Conservation (phyloP, 2,888 invertebrate species). For the Platycheirus rosarum region DNA sequence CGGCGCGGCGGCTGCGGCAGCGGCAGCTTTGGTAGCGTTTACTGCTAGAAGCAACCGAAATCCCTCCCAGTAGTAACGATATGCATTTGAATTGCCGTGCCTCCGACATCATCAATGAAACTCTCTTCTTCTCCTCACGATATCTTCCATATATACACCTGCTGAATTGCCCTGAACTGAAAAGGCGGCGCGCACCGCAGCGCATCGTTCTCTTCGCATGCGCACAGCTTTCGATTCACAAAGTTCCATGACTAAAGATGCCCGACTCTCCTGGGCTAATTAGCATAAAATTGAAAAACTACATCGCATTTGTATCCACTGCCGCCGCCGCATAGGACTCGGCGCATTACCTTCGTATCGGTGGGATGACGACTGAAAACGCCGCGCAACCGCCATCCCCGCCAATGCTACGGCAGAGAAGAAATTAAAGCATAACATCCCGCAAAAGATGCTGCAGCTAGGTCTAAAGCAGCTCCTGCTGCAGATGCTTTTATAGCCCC, state of each 20-base stretch:
- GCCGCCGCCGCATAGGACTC: conserved; percentile 35
- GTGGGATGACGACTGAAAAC: no score
- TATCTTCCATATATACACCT: conserved; percentile 52
- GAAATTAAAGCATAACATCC: conserved; percentile 74
- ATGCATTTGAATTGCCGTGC: conserved; percentile 71
- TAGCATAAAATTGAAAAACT: conserved; percentile 82
- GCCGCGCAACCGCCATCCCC: not conserved
- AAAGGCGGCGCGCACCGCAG: not conserved
- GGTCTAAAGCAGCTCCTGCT: conserved; percentile 67
- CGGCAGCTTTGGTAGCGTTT: conserved; percentile 8
- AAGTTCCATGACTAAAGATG: conserved; percentile 71
- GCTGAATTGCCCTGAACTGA: conserved; percentile 11
- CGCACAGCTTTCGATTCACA: conserved; percentile 58
- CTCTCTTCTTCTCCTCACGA: conserved; percentile 57
- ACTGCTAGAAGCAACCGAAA: conserved; percentile 52
- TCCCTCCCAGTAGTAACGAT: conserved; percentile 74
- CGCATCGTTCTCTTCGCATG: conserved; percentile 36
- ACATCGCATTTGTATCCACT: conserved; percentile 76
- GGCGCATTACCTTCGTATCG: conserved; percentile 10
- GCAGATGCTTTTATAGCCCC: conserved; percentile 55
- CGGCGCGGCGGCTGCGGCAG: conserved; percentile 8
- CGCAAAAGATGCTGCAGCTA: conserved; percentile 58
- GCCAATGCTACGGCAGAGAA: conserved; percentile 49
- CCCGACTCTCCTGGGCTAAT: conserved; percentile 76
- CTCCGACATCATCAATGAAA: conserved; percentile 67